Percentiles rank a stretch among this genome's conserved stretches.
Conservation (phyloP, 1,140 invertebrate species). For the Achatina immaculata region DNA sequence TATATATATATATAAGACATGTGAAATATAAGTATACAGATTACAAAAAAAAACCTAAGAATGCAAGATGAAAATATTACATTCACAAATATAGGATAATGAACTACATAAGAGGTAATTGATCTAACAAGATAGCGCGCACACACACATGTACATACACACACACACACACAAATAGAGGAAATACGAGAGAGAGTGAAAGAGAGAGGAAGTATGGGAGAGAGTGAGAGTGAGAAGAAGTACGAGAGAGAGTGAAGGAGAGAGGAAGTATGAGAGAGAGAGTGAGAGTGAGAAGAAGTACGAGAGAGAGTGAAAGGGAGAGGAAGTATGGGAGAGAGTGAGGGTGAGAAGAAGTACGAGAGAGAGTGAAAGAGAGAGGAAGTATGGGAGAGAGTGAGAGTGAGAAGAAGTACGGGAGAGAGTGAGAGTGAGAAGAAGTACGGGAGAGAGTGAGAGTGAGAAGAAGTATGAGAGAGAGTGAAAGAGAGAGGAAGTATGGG, state of each 20-base stretch:
- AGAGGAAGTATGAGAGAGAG: conserved; percentile 3
- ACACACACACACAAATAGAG: not conserved
- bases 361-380: conserved; percentile 1
- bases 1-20: not conserved
- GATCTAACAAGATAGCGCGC: too few relatives aligned
- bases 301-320: not conserved
- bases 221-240: not conserved
- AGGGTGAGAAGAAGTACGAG: conserved; percentile 6
- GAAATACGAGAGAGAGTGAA: not conserved
- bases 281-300: not conserved
- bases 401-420: not conserved
- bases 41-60: not conserved
- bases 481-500: not conserved
- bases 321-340: not conserved
- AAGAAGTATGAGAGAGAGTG: conserved; percentile 5
- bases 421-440: not conserved
- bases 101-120: too few relatives aligned
- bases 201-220: not conserved
- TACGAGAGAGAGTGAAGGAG: not conserved
- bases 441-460: not conserved
- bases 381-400: conserved; percentile 9
- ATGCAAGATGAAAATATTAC: too few relatives aligned
- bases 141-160: not conserved
- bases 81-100: too few relatives aligned
- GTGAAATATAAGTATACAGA: not conserved